Base-by-base conservation (phyloP, 2,797 vertebrate genomes). In the Netta rufina region DNA sequence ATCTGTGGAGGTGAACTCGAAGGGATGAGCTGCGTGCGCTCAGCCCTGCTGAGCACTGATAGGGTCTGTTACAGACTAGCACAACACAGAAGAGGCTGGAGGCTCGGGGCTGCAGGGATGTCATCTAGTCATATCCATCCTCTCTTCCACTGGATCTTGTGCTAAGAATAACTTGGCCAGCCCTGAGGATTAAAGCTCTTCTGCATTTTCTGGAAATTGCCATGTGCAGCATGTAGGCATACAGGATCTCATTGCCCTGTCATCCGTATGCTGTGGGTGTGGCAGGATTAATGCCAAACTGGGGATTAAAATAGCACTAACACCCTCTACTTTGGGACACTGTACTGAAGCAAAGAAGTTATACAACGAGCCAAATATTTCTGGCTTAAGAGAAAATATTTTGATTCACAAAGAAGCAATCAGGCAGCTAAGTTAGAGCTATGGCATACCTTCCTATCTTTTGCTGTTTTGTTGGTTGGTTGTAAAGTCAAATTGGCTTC, bases 141-240 rank as follows among this genome's bases (percentile, higher is more conserved):
- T 43, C 22, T 64, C 38, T 57, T 41, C 16, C 5, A 2, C 25
- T 45, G 33, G 27, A 9, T 66, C n/a, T 57, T 32, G 19, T 6
- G 8, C 45, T 51, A 24, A 74, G 38, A 75, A 47, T 8, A 32
- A 24, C 21, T 49, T 61, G 33, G 27, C 43, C 36, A 43, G 19
- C 28, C 32, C 13, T 0, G 0, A 84, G n/a, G 36, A 25, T 43
- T 60, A n/a, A 86, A 47, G 33, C 5, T 81, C 28, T 65, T 27
- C 33, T 58, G 21, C 25, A 3, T 54, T 28, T 69, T 70, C 43
- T 57, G 28, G 38, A 16, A 70, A n/a, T 39, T 17, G 41, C 53
- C 71, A 39, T 0, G 0, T 30, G 58, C 53, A 69, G 74, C 5
- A 2, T 0, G 1, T 24, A 67, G 22, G 8, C 32, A 18, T 14